Conservation (phyloP, 2,888 invertebrate genomes). For the Andrena camellia region DNA sequence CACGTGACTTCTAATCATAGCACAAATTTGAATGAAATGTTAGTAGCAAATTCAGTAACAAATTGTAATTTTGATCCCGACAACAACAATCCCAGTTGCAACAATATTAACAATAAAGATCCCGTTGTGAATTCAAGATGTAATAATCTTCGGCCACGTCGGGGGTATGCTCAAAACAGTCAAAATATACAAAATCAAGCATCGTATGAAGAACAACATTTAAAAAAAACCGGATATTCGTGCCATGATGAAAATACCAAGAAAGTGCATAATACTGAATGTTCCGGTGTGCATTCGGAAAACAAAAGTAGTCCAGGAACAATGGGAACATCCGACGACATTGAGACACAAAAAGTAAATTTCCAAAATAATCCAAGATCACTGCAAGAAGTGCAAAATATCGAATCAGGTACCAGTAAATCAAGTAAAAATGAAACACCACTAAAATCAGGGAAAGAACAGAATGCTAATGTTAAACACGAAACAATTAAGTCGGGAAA, state of each 20-base stretch:
- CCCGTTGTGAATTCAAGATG: conserved; percentile 66
- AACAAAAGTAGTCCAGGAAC: conserved; percentile 58
- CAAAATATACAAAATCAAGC: conserved; percentile 61
- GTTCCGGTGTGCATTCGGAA: conserved; percentile 40
- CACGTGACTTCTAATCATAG: conserved; percentile 70
- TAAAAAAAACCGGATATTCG: conserved; percentile 69
- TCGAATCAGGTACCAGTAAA: conserved; percentile 65
- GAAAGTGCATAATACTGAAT: conserved; percentile 57
- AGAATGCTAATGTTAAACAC: conserved; percentile 61
- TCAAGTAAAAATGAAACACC: conserved; percentile 68
- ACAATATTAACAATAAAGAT: conserved; percentile 70
- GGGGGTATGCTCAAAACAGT: conserved; percentile 72
- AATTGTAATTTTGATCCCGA: conserved; percentile 68
- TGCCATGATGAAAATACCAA: conserved; percentile 62
- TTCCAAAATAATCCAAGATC: conserved; percentile 48
- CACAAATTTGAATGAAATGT: conserved; percentile 69
- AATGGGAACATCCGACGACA: conserved; percentile 59
- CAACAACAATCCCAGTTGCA: conserved; percentile 68
- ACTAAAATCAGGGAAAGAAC: conserved; percentile 70
- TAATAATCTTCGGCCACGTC: conserved; percentile 75
- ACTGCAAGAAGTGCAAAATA: conserved; percentile 55
- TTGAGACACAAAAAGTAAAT: conserved; percentile 61
- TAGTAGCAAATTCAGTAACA: conserved; percentile 23
- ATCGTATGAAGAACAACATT: conserved; percentile 71
- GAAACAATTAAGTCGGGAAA: conserved; percentile 54